Percentiles rank a stretch among this genome's conserved stretches.
Conservation (phyloP, 1,140 invertebrate genomes). For the Trinorchestia longiramus region DNA sequence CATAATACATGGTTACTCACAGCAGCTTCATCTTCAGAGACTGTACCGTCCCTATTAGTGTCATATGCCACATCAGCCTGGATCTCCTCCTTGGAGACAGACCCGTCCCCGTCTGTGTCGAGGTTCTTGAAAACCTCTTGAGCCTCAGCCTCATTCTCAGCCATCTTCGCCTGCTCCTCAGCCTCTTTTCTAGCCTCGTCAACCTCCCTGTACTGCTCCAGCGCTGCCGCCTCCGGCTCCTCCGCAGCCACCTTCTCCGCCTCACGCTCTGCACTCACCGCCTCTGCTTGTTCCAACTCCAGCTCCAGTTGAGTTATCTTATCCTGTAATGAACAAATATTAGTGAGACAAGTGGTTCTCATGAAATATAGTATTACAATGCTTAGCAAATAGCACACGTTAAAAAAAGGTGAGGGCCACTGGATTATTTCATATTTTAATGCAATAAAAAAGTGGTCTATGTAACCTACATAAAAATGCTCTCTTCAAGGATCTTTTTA, state of each 20-base stretch:
- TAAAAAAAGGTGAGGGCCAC: no score
- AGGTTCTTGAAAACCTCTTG: constrained; percentile 70
- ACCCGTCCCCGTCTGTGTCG: constrained; percentile 69
- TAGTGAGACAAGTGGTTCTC: no score
- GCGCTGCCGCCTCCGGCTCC: constrained; percentile 79
- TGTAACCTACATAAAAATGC: no score
- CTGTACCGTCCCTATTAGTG: constrained; percentile 86
- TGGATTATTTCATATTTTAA: no score
- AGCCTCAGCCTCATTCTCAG: constrained; percentile 68
- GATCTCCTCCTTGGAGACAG: constrained; percentile 78
- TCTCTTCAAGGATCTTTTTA: no score
- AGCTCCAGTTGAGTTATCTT: constrained; percentile 79
- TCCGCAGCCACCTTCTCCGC: constrained; percentile 80
- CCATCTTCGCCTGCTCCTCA: constrained; percentile 70
- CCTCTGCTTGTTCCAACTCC: constrained; percentile 80
- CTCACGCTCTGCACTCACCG: constrained; percentile 81
- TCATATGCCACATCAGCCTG: constrained; percentile 85
- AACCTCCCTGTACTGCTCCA: constrained; percentile 81
- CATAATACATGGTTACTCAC: constrained; percentile 67
- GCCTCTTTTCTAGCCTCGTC: constrained; percentile 76
- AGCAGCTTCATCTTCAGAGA: constrained; percentile 87
- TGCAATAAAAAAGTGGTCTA: no score
- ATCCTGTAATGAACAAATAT: constrained; percentile 68
- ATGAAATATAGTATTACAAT: no score
- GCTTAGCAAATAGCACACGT: no score